Evolutionary conservation across 1,140 invertebrate species (phyloP), one percentile per base, ranked within the genome.

Genomic region (Campoletis sonorensis): DNA sequence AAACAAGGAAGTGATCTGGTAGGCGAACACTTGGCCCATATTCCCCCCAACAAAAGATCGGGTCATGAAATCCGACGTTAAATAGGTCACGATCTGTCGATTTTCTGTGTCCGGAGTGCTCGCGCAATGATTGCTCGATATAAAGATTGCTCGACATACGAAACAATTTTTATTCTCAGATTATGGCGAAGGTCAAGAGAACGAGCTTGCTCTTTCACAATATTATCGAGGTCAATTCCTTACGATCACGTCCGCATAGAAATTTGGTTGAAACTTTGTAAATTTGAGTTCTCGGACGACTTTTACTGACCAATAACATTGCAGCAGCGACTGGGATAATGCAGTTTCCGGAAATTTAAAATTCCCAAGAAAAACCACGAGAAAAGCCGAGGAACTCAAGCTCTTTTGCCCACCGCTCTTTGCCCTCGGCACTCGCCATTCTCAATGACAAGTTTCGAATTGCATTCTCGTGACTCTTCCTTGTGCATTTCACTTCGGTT

Each of bases 381-480:
- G 73, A 37, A 15, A 79, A 26, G 64, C 64, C 61, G 26, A 27
- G 51, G 51, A 54, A 18, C 13, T 33, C 30, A 11, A 5, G 3
- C 77, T 33, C 73, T 77, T 64, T 23, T 61, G 7, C 21, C 16
- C 58, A 61, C 58, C 30, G 21, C 58, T 33, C 23, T 37, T 45
- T 33, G 70, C 33, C 37, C 26, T 54, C 30, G 33, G 33, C 79
- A 61, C 68, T 71, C 71, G 58, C 64, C 73, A 54, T 37, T 37
- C 54, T 33, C 58, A 72, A 72, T 80, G 72, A 72, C 68, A 73
- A 80, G 79, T 80, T 80, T 80, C 58, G 68, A 80, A 80, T 80
- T 73, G 70, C 67, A 80, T 80, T 72, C 71, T 70, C 68, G 58
- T 54, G 49, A 72, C 79, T 61, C 79, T 73, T 54, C 58, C 79